Conservation (phyloP, 2,113 vertebrate genomes). For the Anguilla rostrata region DNA sequence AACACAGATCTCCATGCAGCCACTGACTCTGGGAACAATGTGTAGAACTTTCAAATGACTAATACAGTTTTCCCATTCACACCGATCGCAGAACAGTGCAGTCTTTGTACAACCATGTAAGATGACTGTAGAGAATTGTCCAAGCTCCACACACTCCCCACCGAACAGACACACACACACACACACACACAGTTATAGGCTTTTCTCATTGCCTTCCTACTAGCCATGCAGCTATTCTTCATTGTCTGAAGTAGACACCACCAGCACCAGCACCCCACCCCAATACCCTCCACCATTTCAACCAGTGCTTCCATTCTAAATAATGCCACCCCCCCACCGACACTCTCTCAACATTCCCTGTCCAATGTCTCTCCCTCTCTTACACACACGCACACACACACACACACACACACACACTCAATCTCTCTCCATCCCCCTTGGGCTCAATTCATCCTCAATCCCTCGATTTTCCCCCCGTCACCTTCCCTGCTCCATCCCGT, state of each 20-base stretch:
- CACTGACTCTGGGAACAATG: background rate
- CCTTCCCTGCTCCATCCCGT: background rate
- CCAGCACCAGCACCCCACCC: background rate
- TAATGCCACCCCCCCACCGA: background rate
- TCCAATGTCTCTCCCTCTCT: background rate
- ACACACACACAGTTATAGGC: background rate
- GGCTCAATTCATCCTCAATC: slow-evolving; percentile 1
- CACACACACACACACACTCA: background rate
- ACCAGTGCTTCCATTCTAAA: background rate
- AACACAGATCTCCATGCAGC: background rate
- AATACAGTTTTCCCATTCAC: background rate
- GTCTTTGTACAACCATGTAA: background rate
- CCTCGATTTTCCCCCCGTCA: background rate
- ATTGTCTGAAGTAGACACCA: background rate
- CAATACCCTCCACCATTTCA: background rate
- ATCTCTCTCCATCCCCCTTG: background rate
- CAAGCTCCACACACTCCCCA: background rate
- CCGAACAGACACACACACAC: background rate
- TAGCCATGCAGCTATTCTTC: background rate
- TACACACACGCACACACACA: background rate
- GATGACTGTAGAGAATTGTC: background rate
- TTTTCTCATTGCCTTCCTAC: background rate
- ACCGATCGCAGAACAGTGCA: background rate
- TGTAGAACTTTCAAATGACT: background rate
- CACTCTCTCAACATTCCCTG: background rate